Evolutionary conservation across 2,113 vertebrate species (phyloP).

Genomic region (Xenus cinereus): DNA sequence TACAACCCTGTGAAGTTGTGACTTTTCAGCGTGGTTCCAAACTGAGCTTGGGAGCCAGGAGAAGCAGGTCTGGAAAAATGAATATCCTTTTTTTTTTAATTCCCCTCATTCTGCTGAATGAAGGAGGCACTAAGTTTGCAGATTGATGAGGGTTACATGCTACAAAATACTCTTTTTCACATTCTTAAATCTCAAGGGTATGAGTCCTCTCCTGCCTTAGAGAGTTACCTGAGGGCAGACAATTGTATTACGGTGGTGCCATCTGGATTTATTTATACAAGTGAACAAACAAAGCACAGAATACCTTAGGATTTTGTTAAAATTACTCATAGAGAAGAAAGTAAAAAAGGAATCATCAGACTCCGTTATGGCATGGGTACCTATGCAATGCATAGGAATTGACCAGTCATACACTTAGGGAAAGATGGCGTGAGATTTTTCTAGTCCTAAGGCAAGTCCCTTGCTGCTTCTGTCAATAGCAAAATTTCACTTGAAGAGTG

Average conservation of each 20-base stretch:
- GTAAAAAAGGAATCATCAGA: neutral
- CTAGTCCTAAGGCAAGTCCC: neutral
- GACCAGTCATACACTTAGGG: too few relatives aligned
- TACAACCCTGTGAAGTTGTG: neutral
- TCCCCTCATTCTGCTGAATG: neutral
- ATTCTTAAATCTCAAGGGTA: neutral
- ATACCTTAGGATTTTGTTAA: neutral
- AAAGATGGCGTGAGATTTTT: neutral
- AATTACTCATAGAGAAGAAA: neutral
- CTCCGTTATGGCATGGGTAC: neutral
- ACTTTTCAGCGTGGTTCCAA: neutral
- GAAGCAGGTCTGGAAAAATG: neutral
- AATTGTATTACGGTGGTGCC: neutral
- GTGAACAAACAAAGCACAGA: neutral
- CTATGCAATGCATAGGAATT: rapidly evolving
- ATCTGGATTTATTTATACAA: neutral
- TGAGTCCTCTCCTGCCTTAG: neutral
- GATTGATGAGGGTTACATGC: neutral
- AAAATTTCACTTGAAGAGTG: neutral
- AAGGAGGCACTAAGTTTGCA: neutral
- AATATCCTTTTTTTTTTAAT: neutral
- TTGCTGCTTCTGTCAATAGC: neutral
- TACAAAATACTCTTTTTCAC: neutral
- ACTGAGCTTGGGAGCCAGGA: neutral
- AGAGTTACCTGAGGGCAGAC: neutral